Base-by-base conservation (phyloP, 2,113 vertebrate species). In the Poeciliopsis retropinna region DNA sequence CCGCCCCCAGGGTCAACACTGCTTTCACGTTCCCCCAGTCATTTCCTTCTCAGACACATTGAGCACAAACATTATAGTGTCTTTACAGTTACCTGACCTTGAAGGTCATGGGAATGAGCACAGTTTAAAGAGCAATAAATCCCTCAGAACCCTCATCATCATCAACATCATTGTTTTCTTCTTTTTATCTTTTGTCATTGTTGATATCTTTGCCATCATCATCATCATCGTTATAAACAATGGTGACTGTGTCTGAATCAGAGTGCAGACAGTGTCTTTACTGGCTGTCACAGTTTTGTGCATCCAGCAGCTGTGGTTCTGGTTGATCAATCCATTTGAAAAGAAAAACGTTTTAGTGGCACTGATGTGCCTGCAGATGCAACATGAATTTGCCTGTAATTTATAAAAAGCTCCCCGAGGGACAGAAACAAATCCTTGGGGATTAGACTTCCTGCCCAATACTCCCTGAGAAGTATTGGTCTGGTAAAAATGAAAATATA, bases 231-330 rank as follows among this genome's bases (percentile, higher is more conserved):
- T 69, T n/a, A 54, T 17, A 14, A 73, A 66, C n/a, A 74, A n/a
- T 66, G 32, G 32, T 65, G 76, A 68, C 37, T 34, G 32, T 22
- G 60, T 69, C 15, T 68, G 22, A 65, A 47, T 82, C 65, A 60
- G 71, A 39, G 71, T n/a, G 70, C 64, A 81, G 86, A 75, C 76
- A 27, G 70, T 31, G 75, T 80, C 57, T 51, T 80, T 69, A 70
- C 44, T 27, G 54, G 70, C 41, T 60, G 75, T 83, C 75, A 85
- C 88, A 75, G 68, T 84, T 34, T 41, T 78, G 10, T 80, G 84
- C 80, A 69, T 73, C 47, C 0, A 37, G 75, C 94, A 95, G 91
- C 94, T 95, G 94, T 78, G 76, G 91, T 94, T 93, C 91, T 90
- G 77, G 82, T 77, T 85, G 85, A 82, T 73, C 85, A 76, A 87